Percentiles rank a stretch among this genome's conserved stretches.
Evolutionary conservation across 2,888 invertebrate species (phyloP).

Genomic region (Sthenelais limicola): DNA sequence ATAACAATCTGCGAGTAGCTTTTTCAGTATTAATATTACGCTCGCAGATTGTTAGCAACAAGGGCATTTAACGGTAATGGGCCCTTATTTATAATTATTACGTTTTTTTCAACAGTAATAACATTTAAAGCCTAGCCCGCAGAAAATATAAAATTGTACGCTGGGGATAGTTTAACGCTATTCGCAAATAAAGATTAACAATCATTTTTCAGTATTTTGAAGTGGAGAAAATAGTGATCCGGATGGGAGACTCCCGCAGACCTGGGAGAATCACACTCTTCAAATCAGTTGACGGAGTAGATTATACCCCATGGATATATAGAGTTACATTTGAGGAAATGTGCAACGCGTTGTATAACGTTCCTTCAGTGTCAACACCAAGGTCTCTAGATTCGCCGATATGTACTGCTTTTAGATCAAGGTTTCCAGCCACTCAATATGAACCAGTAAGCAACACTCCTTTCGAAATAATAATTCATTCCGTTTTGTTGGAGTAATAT

Average conservation of each 20-base stretch:
- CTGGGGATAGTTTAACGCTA: too few relatives aligned
- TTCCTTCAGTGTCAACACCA: conserved; percentile 46
- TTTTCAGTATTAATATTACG: too few relatives aligned
- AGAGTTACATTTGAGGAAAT: conserved; percentile 50
- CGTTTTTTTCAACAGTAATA: too few relatives aligned
- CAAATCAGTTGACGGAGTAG: conserved; percentile 48
- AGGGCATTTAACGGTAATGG: too few relatives aligned
- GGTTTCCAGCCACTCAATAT: conserved; percentile 7
- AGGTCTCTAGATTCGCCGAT: conserved; percentile 45
- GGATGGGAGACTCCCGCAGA: conserved; percentile 55
- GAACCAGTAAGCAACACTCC: conserved; percentile 27
- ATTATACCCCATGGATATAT: conserved; percentile 55
- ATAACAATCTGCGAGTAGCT: too few relatives aligned
- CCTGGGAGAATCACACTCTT: conserved; percentile 53
- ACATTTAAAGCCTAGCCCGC: too few relatives aligned
- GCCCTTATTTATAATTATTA: too few relatives aligned
- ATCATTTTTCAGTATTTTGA: conserved; percentile 54
- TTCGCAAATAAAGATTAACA: too few relatives aligned
- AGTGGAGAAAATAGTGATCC: conserved; percentile 51
- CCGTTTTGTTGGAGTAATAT: too few relatives aligned
- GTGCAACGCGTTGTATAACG: conserved; percentile 51
- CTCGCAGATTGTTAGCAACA: too few relatives aligned
- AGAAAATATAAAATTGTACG: too few relatives aligned
- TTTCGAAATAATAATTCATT: neutral
- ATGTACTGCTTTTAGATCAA: conserved; percentile 51